phyloP scores from a whole-genome alignment of 92 coral and sea anemone species.

The Epizoanthus illoricatus region DNA sequence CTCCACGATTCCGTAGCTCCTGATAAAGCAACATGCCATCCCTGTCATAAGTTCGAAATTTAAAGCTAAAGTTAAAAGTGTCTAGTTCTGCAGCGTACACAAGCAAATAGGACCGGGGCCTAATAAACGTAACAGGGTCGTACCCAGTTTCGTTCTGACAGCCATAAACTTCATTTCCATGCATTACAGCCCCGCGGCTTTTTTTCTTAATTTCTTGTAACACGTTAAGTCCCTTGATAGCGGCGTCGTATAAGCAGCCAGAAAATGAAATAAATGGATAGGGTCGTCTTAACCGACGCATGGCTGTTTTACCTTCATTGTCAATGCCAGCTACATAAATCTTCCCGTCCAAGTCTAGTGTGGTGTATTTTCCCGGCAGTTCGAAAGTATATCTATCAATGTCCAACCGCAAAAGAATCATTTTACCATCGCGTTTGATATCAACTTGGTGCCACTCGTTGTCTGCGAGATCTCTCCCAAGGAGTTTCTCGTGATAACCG shows the following conservation, averaged over 20 bases:
- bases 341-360: slow-evolving; percentile 54
- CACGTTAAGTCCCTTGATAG: slow-evolving; percentile 49
- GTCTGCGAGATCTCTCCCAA: slow-evolving; percentile 72
- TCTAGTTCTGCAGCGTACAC: slow-evolving; percentile 35
- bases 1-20: slow-evolving; percentile 30
- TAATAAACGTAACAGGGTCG: slow-evolving; percentile 65
- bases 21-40: slow-evolving; percentile 75
- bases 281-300: slow-evolving; percentile 18
- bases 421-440: slow-evolving; percentile 40
- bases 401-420: slow-evolving; percentile 51
- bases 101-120: slow-evolving; percentile 65
- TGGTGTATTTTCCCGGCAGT: slow-evolving; percentile 57
- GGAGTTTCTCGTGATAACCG: slow-evolving; percentile 57
- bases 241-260: slow-evolving; percentile 74
- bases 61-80: slow-evolving; percentile 63
- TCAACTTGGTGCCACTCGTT: slow-evolving; percentile 88
- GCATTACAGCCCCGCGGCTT: slow-evolving; percentile 27
- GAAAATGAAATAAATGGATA: slow-evolving; percentile 61
- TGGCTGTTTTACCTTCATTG: slow-evolving; percentile 41
- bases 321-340: slow-evolving; percentile 70
- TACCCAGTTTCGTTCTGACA: slow-evolving; percentile 35
- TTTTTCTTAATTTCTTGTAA: slow-evolving; percentile 47
- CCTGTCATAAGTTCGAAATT: slow-evolving; percentile 77
- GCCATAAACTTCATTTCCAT: slow-evolving; percentile 48
- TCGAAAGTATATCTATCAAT: background rate